These are phyloP conservation scores for Nesoenas mayeri DNA, from an alignment of 2,113 vertebrate species.

Conservation along the genomic window DNA sequence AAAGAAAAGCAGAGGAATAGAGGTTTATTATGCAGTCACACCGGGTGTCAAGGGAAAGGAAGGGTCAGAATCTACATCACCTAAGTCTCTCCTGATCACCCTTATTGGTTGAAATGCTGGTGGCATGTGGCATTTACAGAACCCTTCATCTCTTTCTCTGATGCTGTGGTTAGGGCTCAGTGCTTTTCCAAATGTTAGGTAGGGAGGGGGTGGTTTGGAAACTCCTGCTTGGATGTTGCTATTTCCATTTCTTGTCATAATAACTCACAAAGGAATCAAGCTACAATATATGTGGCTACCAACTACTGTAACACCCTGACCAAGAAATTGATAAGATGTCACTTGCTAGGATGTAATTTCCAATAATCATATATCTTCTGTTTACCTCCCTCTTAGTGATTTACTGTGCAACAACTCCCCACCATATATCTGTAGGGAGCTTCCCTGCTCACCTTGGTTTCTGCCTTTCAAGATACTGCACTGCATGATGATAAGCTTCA, in stretches of 20 bases:
- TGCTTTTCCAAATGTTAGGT: neutral
- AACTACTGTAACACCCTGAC: neutral
- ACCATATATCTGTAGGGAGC: neutral
- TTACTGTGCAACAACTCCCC: neutral
- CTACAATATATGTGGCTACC: neutral
- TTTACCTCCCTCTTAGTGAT: slow-evolving; percentile 14
- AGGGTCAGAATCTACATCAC: neutral
- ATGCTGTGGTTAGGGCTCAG: neutral
- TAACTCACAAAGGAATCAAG: neutral
- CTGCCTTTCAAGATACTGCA: slow-evolving; percentile 15
- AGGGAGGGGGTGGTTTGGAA: neutral
- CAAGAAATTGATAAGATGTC: neutral
- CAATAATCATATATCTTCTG: neutral
- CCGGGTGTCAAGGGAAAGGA: neutral
- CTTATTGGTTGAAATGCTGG: neutral
- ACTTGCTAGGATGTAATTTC: neutral
- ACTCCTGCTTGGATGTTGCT: neutral
- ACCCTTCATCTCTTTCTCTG: neutral
- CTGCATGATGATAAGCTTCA: slow-evolving; percentile 23
- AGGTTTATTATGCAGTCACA: neutral
- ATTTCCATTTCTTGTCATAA: neutral
- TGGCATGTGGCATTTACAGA: neutral
- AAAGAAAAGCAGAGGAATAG: neutral
- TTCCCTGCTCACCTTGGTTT: slow-evolving; percentile 28
- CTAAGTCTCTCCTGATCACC: neutral